phyloP scores from a whole-genome alignment of 2,113 vertebrate species.

The Romanogobio albipinnatus region DNA sequence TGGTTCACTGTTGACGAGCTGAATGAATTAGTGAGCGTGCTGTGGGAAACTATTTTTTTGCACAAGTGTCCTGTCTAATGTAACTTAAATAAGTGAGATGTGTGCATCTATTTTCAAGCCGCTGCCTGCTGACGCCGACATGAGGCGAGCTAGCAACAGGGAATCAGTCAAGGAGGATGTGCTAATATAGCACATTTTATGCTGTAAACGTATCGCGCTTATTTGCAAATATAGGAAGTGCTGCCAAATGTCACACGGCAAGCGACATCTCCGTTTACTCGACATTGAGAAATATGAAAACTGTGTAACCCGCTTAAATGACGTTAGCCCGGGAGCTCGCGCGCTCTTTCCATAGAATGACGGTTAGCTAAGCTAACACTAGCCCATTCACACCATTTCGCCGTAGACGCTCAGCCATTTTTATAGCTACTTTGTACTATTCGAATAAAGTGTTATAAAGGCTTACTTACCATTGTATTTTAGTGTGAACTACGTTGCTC shows the following conservation, averaged over 20 bases:
- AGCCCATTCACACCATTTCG: constrained; percentile 28
- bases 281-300: not conserved
- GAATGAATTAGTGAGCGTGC: not conserved
- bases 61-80: not conserved
- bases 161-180: constrained; percentile 19
- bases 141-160: constrained; percentile 27
- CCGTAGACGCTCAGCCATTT: not conserved
- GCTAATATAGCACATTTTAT: not conserved
- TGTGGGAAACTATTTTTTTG: not conserved
- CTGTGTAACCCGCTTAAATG: not conserved
- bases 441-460: not conserved
- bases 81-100: not conserved
- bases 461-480: constrained; percentile 53
- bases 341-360: constrained; percentile 18
- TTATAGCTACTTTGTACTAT: not conserved
- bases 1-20: not conserved
- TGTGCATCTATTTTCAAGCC: not conserved
- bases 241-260: not conserved
- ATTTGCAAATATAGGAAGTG: not conserved
- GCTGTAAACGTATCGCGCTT: not conserved
- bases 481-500: not conserved
- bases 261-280: not conserved
- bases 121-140: not conserved
- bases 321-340: not conserved
- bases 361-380: constrained; percentile 43